phyloP scores from a whole-genome alignment of 2,797 vertebrate species.

The Psittacula echo region DNA sequence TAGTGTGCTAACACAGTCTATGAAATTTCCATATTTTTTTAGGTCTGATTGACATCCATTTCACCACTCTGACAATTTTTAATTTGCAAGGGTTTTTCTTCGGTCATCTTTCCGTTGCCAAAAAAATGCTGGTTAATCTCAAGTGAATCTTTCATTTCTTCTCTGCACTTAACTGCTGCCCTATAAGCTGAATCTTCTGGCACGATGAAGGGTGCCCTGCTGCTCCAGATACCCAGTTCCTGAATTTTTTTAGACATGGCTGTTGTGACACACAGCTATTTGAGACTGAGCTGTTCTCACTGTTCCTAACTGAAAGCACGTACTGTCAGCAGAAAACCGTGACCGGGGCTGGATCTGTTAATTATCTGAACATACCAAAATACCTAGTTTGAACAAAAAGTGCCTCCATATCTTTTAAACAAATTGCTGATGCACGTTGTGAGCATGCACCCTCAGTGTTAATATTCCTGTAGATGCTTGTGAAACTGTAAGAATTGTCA shows the following conservation, averaged over 20 bases:
- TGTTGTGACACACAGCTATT: not conserved
- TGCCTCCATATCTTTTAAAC: rapidly evolving
- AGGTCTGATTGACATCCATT: not conserved
- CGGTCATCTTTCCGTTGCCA: not conserved
- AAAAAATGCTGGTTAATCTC: not conserved
- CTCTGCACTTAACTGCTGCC: not conserved
- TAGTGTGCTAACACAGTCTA: not conserved
- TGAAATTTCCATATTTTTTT: not conserved
- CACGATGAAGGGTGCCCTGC: not conserved
- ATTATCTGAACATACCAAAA: not conserved
- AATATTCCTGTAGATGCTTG: not conserved
- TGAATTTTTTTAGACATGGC: not conserved
- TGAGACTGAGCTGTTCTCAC: not conserved
- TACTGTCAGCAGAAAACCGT: not conserved
- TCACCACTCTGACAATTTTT: not conserved
- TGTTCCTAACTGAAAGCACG: not conserved
- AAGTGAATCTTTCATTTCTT: not conserved
- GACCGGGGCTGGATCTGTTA: not conserved
- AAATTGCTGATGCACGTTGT: not conserved
- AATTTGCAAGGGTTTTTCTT: not conserved
- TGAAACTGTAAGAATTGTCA: not conserved
- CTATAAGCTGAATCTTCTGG: not conserved
- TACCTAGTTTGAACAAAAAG: not conserved
- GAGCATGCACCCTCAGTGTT: not conserved
- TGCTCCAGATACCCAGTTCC: not conserved